phyloP scores from a whole-genome alignment of 2,113 vertebrate genomes.

The Zosterops lateralis region DNA sequence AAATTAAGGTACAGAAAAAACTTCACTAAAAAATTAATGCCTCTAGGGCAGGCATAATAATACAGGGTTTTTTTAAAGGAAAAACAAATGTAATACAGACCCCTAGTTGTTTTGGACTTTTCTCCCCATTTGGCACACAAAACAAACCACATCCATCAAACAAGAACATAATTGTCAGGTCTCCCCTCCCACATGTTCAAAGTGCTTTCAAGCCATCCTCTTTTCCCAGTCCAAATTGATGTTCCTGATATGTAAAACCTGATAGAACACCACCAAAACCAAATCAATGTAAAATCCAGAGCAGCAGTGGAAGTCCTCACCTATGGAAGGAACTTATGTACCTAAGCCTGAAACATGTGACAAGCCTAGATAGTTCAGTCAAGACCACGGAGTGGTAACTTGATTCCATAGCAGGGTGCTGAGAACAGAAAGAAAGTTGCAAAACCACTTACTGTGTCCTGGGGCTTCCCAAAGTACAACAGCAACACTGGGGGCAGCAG shows the following conservation, averaged over 20 bases:
- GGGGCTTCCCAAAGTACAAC: not conserved
- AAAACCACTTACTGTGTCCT: not conserved
- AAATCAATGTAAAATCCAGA: not conserved
- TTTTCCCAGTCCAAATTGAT: not conserved
- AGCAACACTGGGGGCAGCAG: not conserved
- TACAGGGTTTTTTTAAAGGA: not conserved
- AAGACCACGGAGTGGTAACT: not conserved
- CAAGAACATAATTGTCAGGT: not conserved
- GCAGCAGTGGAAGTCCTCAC: not conserved
- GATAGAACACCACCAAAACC: not conserved
- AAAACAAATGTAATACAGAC: not conserved
- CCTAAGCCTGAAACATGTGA: not conserved
- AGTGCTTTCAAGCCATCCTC: not conserved
- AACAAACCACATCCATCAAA: not conserved
- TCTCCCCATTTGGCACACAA: accelerated
- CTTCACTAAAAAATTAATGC: not conserved
- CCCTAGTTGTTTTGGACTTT: not conserved
- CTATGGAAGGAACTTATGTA: not conserved
- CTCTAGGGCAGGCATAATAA: not conserved
- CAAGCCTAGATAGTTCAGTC: not conserved
- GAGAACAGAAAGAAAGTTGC: not conserved
- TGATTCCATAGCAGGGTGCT: not conserved
- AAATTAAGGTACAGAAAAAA: not conserved
- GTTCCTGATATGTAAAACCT: accelerated
- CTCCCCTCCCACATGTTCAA: not conserved